These are phyloP conservation scores for Hephaestus fuliginosus DNA, from an alignment of 2,797 vertebrate species.

Conservation along the genomic window DNA sequence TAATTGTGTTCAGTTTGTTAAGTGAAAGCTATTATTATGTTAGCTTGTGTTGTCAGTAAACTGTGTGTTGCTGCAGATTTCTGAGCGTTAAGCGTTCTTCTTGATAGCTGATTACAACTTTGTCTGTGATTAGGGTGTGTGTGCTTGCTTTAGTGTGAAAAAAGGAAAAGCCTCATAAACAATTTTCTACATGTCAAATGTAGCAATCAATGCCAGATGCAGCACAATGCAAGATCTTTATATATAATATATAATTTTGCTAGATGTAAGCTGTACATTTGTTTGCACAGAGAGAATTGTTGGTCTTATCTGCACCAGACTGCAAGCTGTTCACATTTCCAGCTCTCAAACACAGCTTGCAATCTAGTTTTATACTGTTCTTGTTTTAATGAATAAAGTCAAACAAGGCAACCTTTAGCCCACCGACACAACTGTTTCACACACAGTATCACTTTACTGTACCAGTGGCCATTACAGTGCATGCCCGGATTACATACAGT, in stretches of 20 bases:
- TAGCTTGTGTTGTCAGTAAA: slow-evolving; percentile 2
- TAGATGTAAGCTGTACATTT: neutral
- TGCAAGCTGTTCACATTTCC: neutral
- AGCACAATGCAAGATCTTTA: neutral
- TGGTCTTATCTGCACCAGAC: neutral
- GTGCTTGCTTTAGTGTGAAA: neutral
- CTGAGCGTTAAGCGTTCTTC: neutral
- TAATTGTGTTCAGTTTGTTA: neutral
- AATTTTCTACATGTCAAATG: neutral
- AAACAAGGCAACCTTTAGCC: neutral
- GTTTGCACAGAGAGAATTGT: neutral
- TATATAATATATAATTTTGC: neutral
- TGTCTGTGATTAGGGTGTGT: neutral
- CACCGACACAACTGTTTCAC: slow-evolving; percentile 28
- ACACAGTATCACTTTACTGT: slow-evolving; percentile 14
- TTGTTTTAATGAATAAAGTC: slow-evolving; percentile 1
- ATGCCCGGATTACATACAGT: slow-evolving; percentile 45
- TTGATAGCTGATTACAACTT: slow-evolving; percentile 6
- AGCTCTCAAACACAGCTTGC: neutral
- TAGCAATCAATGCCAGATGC: neutral
- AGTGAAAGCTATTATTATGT: neutral
- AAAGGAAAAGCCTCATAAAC: slow-evolving; percentile 4
- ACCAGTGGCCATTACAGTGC: slow-evolving; percentile 30
- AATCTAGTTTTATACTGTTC: neutral
- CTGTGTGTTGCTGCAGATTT: slow-evolving; percentile 6